Conservation (phyloP, 2,888 invertebrate genomes). For the Tetropium fuscum region DNA sequence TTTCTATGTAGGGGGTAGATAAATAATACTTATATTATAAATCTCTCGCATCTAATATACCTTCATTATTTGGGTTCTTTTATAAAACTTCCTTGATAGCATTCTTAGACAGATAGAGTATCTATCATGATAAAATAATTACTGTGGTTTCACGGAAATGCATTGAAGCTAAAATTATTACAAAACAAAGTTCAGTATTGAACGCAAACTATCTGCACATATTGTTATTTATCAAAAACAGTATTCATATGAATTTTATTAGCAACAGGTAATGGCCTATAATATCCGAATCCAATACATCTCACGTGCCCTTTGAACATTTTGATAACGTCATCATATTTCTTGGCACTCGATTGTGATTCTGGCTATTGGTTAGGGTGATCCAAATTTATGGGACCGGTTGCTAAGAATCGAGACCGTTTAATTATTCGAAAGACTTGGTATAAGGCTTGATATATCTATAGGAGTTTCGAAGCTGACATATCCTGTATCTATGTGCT, state of each 20-base stretch:
- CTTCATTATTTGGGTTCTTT: too few species aligned
- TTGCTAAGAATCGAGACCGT: conserved; percentile 38
- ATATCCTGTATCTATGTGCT: conserved; percentile 33
- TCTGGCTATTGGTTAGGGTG: conserved; percentile 15
- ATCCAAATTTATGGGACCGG: conserved; percentile 47
- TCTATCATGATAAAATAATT: too few species aligned
- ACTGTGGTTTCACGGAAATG: too few species aligned
- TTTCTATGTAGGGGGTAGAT: too few species aligned
- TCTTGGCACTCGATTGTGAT: conserved; percentile 22
- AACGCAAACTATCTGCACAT: too few species aligned
- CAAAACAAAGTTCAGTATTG: too few species aligned
- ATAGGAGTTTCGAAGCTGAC: conserved; percentile 41
- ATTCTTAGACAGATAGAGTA: too few species aligned
- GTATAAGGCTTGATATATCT: conserved; percentile 41
- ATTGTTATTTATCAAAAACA: not conserved
- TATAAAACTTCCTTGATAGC: too few species aligned
- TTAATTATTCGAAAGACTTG: conserved; percentile 47
- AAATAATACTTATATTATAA: too few species aligned
- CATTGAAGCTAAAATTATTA: too few species aligned
- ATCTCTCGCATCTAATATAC: too few species aligned
- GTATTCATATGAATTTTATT: not conserved
- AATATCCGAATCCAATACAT: conserved; percentile 12
- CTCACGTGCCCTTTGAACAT: conserved; percentile 9
- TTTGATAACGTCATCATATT: conserved; percentile 26
- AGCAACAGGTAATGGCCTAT: not conserved